Percentiles rank a stretch among this genome's conserved stretches.
Evolutionary conservation across 2,888 invertebrate species (phyloP).

Genomic region (Nyleta sp.): DNA sequence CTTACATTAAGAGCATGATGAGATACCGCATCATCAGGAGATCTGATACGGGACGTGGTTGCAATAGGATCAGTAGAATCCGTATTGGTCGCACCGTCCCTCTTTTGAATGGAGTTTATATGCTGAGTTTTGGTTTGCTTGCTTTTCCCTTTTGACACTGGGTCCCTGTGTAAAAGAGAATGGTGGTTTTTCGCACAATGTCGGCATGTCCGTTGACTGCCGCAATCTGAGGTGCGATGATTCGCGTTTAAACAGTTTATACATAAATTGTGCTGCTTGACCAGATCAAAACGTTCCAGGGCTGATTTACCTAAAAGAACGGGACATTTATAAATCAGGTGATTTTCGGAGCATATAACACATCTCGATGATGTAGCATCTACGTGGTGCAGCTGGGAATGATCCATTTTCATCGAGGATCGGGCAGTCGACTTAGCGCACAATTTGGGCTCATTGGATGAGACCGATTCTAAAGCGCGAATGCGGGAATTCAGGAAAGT

Average conservation of each 20-base stretch:
- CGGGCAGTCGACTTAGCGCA: not conserved
- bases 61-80: too few relatives aligned
- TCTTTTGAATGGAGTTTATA: too few relatives aligned
- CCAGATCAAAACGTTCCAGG: not conserved
- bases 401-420: not conserved
- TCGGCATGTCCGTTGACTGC: not conserved
- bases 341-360: not conserved
- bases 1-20: not conserved
- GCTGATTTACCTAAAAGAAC: not conserved
- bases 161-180: not conserved
- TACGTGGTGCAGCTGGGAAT: not conserved
- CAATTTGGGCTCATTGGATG: not conserved
- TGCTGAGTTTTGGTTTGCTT: not conserved
- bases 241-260: not conserved
- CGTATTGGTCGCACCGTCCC: too few relatives aligned
- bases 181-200: not conserved
- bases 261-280: constrained; percentile 2
- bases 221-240: not conserved
- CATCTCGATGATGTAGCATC: not conserved
- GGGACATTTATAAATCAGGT: not conserved
- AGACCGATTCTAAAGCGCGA: not conserved
- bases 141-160: not conserved
- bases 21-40: not conserved
- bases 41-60: too few relatives aligned
- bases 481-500: not conserved